These are phyloP conservation scores for Riparia riparia DNA, from an alignment of 2,113 vertebrate species.

Conservation along the genomic window DNA sequence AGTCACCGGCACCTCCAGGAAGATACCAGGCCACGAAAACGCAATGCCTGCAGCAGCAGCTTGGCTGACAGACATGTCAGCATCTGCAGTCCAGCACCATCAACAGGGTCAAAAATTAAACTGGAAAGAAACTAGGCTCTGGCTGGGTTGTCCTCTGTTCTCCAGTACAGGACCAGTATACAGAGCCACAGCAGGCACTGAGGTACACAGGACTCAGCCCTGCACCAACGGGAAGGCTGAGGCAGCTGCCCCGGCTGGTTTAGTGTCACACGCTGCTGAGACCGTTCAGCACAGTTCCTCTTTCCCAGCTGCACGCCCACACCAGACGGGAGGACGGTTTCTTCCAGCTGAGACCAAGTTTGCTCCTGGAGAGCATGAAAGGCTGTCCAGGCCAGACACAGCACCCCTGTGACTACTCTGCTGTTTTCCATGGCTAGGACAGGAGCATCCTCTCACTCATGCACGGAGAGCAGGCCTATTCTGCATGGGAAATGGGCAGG, in stretches of 20 bases:
- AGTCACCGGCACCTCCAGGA: not conserved
- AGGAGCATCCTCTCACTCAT: not conserved
- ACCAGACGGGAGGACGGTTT: not conserved
- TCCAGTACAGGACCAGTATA: not conserved
- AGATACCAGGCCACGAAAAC: not conserved
- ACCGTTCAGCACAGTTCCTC: not conserved
- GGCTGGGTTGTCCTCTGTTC: not conserved
- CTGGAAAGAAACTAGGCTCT: not conserved
- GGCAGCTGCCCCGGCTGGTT: not conserved
- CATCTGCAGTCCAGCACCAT: not conserved
- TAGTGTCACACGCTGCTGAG: not conserved
- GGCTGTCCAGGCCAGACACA: not conserved
- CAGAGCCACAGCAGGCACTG: not conserved
- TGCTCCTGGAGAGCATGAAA: not conserved
- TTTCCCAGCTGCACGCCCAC: not conserved
- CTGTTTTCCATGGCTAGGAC: not conserved
- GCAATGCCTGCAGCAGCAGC: not conserved
- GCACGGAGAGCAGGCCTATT: not conserved
- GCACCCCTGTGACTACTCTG: not conserved
- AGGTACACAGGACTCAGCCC: not conserved
- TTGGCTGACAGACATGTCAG: not conserved
- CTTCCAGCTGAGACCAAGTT: not conserved
- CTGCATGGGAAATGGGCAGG: not conserved
- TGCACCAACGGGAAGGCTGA: not conserved
- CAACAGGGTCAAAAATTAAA: not conserved